These are phyloP conservation scores for Cyprinodon variegatus DNA, from an alignment of 2,113 vertebrate species.

Conservation along the genomic window DNA sequence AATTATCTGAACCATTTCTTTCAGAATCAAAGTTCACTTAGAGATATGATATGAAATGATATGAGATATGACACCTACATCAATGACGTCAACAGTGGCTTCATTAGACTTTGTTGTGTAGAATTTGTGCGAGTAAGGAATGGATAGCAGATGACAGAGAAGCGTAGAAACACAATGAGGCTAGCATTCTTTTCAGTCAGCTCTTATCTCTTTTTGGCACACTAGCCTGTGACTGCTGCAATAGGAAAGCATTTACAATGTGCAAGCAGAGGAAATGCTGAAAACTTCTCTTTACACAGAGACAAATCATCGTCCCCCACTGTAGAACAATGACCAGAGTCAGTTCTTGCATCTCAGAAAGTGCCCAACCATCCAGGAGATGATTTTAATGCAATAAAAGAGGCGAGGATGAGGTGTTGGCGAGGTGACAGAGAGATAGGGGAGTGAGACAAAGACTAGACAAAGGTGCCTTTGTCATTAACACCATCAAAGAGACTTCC, in stretches of 20 bases:
- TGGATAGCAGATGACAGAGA: constrained; percentile 61
- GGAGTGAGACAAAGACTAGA: constrained; percentile 44
- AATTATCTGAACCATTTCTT: constrained; percentile 18
- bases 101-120: constrained; percentile 43
- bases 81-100: constrained; percentile 58
- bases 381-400: constrained; percentile 50
- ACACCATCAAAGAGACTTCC: constrained; percentile 62
- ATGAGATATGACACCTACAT: constrained; percentile 15
- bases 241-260: constrained; percentile 83
- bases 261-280: constrained; percentile 69
- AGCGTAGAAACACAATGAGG: constrained; percentile 74
- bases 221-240: constrained; percentile 72
- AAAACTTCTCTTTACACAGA: constrained; percentile 57
- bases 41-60: constrained; percentile 43
- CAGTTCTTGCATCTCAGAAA: constrained; percentile 52
- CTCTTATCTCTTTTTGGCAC: constrained; percentile 83
- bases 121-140: constrained; percentile 53
- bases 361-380: constrained; percentile 55
- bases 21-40: constrained; percentile 22
- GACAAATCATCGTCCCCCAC: constrained; percentile 60
- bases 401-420: constrained; percentile 12
- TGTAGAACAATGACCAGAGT: constrained; percentile 63
- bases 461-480: constrained; percentile 71
- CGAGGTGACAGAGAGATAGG: constrained; percentile 36
- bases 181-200: constrained; percentile 70